phyloP scores from a whole-genome alignment of 2,888 invertebrate genomes.

The Philopedon plagiatum region DNA sequence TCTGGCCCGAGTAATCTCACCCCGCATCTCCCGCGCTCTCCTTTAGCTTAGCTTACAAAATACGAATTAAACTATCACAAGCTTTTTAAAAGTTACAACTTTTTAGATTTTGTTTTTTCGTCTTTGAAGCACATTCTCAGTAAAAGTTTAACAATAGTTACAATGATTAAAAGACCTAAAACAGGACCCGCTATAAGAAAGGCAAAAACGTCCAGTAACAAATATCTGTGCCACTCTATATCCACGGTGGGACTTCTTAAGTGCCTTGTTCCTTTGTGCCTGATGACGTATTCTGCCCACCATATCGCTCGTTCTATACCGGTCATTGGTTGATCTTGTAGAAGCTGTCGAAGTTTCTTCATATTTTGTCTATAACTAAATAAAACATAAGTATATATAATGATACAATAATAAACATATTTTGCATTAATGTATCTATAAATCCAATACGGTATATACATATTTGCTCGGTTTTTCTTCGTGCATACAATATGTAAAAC shows the following conservation, averaged over 20 bases:
- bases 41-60: no score
- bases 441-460: no score
- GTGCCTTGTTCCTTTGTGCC: constrained; percentile 67
- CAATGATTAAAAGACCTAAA: constrained; percentile 8
- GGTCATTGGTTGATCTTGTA: constrained; percentile 56
- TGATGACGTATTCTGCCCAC: constrained; percentile 60
- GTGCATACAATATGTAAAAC: no score
- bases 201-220: constrained; percentile 66
- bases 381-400: neutral
- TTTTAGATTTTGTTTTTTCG: neutral
- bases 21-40: no score
- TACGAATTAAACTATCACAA: no score
- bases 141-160: neutral
- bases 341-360: constrained; percentile 47
- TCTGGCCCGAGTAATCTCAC: no score
- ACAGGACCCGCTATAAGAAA: constrained; percentile 25
- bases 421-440: neutral
- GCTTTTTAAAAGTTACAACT: no score
- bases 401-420: neutral
- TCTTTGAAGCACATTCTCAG: neutral
- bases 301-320: constrained; percentile 58
- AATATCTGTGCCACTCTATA: constrained; percentile 66
- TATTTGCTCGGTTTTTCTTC: no score
- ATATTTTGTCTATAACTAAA: constrained; percentile 55
- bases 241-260: constrained; percentile 69